Evolutionary conservation across 2,113 vertebrate species (phyloP).

Genomic region (Brevimyrus niger): DNA sequence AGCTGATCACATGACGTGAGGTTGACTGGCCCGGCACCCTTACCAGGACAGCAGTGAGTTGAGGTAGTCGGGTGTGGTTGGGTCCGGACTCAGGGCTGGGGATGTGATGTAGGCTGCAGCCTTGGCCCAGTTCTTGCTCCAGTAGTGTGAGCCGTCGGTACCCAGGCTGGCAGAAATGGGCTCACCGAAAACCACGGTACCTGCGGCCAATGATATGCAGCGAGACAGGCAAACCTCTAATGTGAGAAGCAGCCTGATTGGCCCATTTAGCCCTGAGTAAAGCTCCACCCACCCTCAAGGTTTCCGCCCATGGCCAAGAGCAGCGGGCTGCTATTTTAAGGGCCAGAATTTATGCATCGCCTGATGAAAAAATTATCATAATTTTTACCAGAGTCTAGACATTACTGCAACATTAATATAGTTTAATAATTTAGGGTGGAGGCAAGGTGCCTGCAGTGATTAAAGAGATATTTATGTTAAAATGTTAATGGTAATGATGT

Average conservation of each 20-base stretch:
- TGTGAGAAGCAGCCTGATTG: not conserved
- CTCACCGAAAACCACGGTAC: slow-evolving; percentile 93
- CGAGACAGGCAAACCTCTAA: not conserved
- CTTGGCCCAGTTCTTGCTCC: slow-evolving; percentile 99
- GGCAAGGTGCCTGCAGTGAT: not conserved
- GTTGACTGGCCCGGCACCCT: not conserved
- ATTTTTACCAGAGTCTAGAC: not conserved
- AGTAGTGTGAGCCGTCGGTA: slow-evolving; percentile 94
- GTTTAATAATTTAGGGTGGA: not conserved
- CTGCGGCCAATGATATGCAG: slow-evolving; percentile 44
- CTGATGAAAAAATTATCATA: not conserved
- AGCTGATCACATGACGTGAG: too few species aligned
- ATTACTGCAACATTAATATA: not conserved
- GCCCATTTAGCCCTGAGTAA: not conserved
- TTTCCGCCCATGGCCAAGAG: not conserved
- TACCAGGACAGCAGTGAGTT: slow-evolving; percentile 94
- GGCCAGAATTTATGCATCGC: not conserved
- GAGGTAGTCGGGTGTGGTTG: slow-evolving; percentile 93
- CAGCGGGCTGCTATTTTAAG: not conserved
- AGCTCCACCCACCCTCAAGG: not conserved
- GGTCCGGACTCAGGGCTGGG: slow-evolving; percentile 90
- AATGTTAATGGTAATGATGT: not conserved
- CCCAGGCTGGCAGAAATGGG: slow-evolving; percentile 92
- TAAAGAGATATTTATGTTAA: not conserved
- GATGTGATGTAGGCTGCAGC: slow-evolving; percentile 94